Evolutionary conservation across 2,888 invertebrate species (phyloP).

Genomic region (Dione juno): DNA sequence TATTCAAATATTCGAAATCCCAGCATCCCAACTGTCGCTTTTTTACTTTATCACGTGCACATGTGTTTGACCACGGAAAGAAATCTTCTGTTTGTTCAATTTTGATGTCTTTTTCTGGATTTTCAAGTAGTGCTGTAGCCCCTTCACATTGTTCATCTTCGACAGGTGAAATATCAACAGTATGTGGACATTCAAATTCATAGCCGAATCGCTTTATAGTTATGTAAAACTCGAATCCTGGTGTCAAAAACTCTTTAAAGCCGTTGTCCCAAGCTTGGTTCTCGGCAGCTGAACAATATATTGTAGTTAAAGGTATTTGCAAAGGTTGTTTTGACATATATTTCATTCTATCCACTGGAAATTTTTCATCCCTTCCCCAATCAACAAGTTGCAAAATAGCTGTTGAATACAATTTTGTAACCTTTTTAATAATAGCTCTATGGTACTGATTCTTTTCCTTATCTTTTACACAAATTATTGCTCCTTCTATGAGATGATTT

Average conservation of each 20-base stretch:
- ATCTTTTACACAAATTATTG: conserved; percentile 46
- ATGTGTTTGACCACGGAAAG: neutral
- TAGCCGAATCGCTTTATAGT: conserved; percentile 43
- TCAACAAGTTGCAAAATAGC: conserved; percentile 51
- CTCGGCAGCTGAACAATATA: conserved; percentile 45
- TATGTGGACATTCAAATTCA: conserved; percentile 43
- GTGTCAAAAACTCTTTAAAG: conserved; percentile 38
- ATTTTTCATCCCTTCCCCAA: conserved; percentile 49
- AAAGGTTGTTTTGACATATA: conserved; percentile 45
- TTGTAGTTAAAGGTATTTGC: conserved; percentile 42
- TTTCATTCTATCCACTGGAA: conserved; percentile 45
- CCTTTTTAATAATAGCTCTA: conserved; percentile 48
- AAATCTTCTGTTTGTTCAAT: neutral
- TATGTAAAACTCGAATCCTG: conserved; percentile 47
- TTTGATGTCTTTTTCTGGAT: neutral
- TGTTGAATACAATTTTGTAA: conserved; percentile 41
- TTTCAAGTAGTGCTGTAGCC: conserved; percentile 12
- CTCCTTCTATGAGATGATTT: conserved; percentile 46
- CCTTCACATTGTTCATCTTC: conserved; percentile 12
- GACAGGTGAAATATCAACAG: conserved; percentile 39
- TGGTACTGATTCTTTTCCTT: conserved; percentile 47
- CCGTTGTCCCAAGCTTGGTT: conserved; percentile 40
- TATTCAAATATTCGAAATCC: conserved; percentile 4
- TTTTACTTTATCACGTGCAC: neutral
- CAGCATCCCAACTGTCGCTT: neutral